Percentiles rank a stretch among this genome's conserved stretches.
phyloP scores from a whole-genome alignment of 2,888 invertebrate species.

The Enchytraeus crypticus region DNA sequence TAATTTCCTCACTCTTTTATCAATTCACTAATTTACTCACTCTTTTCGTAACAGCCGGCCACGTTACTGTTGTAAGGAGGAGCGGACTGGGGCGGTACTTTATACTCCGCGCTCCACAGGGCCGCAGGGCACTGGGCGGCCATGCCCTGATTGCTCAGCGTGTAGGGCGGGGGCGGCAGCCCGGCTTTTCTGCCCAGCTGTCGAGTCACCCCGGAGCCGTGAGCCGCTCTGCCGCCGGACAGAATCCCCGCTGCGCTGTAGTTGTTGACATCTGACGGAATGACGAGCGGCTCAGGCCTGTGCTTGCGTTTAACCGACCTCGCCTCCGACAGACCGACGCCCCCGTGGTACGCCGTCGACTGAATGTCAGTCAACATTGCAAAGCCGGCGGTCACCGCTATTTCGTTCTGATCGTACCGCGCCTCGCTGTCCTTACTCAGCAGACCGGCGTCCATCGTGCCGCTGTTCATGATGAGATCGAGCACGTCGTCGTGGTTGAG shows the following conservation, averaged over 20 bases:
- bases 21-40: too few relatives aligned
- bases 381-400: too few relatives aligned
- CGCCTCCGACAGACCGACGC: constrained; percentile 3
- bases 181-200: constrained; percentile 1
- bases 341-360: neutral
- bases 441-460: too few relatives aligned
- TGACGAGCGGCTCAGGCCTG: constrained; percentile 48
- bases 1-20: too few relatives aligned
- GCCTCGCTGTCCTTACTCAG: too few relatives aligned
- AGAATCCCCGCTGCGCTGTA: too few relatives aligned
- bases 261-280: constrained; percentile 50
- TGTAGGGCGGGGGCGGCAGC: constrained; percentile 59
- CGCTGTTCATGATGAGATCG: too few relatives aligned
- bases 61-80: constrained; percentile 1
- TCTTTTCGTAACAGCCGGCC: too few relatives aligned
- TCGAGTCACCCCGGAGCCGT: constrained; percentile 48
- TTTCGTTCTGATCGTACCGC: too few relatives aligned
- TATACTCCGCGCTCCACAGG: constrained; percentile 53
- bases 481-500: too few relatives aligned
- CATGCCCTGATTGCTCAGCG: constrained; percentile 63
- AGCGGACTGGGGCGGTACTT: neutral
- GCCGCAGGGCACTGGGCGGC: constrained; percentile 79
- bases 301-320: constrained; percentile 20
- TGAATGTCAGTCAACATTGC: too few relatives aligned
- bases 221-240: constrained; percentile 54